Base-by-base conservation (phyloP, 2,113 vertebrate genomes). In the Globicephala melas region DNA sequence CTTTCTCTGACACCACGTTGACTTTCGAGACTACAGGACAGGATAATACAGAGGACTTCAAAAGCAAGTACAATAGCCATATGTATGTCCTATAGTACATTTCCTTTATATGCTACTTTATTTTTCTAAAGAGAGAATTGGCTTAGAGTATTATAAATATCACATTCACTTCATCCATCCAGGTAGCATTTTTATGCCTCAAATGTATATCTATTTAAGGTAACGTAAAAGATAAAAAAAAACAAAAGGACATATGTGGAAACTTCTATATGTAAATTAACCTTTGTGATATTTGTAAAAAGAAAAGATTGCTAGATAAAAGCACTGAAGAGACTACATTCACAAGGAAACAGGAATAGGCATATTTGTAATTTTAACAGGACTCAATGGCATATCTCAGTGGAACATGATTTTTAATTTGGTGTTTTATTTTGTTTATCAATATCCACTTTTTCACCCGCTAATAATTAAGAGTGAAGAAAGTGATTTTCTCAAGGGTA, bases 401-500 rank as follows among this genome's bases (percentile, higher is more conserved):
- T 18, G 23, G 84, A 89, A 90, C 36, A 67, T 80, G 62, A 79
- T 62, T 91, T 96, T 96, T 38, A 77, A 89, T 60, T 96, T 65
- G 15, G 2, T 79, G 21, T 77, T 94, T 86, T 63, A 62, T 85
- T 93, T 89, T 80, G 8, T 50, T 88, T 94, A 89, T 41, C 3
- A 81, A 63, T 79, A 95, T 81, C 8, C 8, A 71, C 13, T n/a
- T 94, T 95, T 91, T 85, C 21, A 88, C 44, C 38, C 65, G 70
- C 13, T 36, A 67, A 60, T 70, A 92, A 23, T 15, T 67, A 83
- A 70, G 23, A 94, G 25, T 36, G 2, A 70, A 89, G 63, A 62
- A 70, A 73, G 10, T 53, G 31, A 60, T 82, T 73, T 83, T 47
- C 87, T 96, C 68, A 91, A 97, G 67, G 21, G 55, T 26, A 71